Evolutionary conservation across 37 sponge, comb jelly and placozoan genomes (phyloP), one percentile per base, ranked within the genome.

Genomic region (Halichondria panicea): DNA sequence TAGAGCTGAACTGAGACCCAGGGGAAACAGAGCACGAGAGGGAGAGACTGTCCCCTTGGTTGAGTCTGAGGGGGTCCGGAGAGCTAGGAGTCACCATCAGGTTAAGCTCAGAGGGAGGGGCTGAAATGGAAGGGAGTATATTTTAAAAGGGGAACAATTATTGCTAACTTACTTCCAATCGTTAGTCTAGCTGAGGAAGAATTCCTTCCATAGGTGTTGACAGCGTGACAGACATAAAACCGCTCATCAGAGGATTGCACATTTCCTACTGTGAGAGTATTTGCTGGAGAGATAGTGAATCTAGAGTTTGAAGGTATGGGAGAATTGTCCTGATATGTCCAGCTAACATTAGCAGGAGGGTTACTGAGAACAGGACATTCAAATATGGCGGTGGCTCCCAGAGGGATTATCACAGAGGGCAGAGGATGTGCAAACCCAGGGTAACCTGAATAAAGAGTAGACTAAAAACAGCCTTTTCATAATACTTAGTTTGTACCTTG

Each of bases 221-320:
- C 18, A 4, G 79, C 84, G 4, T 19, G 21, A 36, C 80, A 88
- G 22, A 73, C 50, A 64, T 88, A 88, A 42, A 54, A 83, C 18
- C 89, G 84, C 7, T 67, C 79, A 66, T 88, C 82, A 4, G 79
- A 24, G 3, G 25, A 25, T 36, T 77, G 84, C 11, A 82, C 83
- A 63, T 73, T 83, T 31, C 35, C 57, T 3, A 88, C 68, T 0
- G 58, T 82, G 8, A 88, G 75, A 3, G 66, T 33, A 55, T 21
- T 27, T 0, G 68, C 0, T 37, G 59, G 71, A 22, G 55, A 19
- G 42, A 78, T 50, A 28, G 30, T 27, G 36, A 77, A 32, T 40
- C 71, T 78, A 8, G 44, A 64, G 30, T 48, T 28, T 9, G 66
- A 34, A n/a, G n/a, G n/a, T n/a, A n/a, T n/a, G n/a, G n/a, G n/a